Conservation (phyloP, 2,888 invertebrate genomes). For the Corbicula japonica region DNA sequence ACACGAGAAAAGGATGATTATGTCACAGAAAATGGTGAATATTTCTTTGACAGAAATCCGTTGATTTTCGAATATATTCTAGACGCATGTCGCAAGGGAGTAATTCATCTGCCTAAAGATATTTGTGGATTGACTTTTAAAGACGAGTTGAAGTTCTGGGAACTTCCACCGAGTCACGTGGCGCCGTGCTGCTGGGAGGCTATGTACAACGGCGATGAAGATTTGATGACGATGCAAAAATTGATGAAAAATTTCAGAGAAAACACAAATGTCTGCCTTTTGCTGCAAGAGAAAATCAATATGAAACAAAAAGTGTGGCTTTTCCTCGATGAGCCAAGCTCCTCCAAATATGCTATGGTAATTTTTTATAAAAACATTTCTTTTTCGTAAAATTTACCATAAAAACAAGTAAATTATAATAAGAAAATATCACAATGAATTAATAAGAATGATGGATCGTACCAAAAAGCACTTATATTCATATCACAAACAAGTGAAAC, state of each 20-base stretch:
- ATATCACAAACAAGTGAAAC: no score
- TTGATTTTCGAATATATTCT: slow-evolving; percentile 39
- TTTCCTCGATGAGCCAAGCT: slow-evolving; percentile 26
- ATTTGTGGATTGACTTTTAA: slow-evolving; percentile 37
- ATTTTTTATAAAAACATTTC: background rate
- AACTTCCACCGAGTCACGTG: slow-evolving; percentile 23
- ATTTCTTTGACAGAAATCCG: slow-evolving; percentile 55
- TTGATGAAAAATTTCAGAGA: slow-evolving; percentile 1
- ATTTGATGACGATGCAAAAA: slow-evolving; percentile 10
- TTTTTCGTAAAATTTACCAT: no score
- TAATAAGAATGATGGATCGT: no score
- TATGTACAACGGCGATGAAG: slow-evolving; percentile 25
- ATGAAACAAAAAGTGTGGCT: slow-evolving; percentile 19
- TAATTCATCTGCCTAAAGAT: slow-evolving; percentile 47
- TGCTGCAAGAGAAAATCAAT: background rate
- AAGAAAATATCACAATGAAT: no score
- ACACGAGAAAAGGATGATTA: slow-evolving; percentile 4
- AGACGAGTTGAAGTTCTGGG: slow-evolving; percentile 53
- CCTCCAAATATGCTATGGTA: slow-evolving; percentile 27
- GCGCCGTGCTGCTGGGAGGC: slow-evolving; percentile 54
- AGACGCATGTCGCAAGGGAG: slow-evolving; percentile 40
- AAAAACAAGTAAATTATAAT: no score
- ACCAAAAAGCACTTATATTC: no score
- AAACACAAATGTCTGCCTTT: slow-evolving; percentile 4
- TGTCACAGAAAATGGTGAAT: slow-evolving; percentile 1